A percentile compares a stretch with the other conserved stretches of the same genome.
Conservation (phyloP, 2,113 vertebrate genomes). For the Pangasianodon hypophthalmus region DNA sequence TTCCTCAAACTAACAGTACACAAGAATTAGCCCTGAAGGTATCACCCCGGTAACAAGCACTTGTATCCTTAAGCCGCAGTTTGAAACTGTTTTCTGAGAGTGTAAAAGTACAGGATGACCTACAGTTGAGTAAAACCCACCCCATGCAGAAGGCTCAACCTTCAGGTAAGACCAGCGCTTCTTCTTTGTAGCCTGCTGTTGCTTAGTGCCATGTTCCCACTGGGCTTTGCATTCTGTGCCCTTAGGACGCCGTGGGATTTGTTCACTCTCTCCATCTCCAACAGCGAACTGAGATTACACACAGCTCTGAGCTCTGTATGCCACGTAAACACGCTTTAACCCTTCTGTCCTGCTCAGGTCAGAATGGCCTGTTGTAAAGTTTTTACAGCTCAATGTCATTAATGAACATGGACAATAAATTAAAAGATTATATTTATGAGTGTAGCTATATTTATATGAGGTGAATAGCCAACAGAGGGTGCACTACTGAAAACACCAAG, state of each 20-base stretch:
- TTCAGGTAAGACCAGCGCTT: conserved; percentile 23
- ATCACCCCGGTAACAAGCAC: neutral
- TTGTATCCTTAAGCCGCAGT: too few relatives aligned
- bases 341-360: neutral
- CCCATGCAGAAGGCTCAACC: neutral
- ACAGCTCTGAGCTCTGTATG: neutral
- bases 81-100: neutral
- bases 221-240: conserved; percentile 18
- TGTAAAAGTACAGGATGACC: too few relatives aligned
- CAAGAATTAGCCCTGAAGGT: neutral
- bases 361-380: neutral
- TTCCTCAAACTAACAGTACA: neutral
- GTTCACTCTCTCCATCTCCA: neutral
- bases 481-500: too few relatives aligned
- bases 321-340: neutral
- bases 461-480: neutral
- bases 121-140: neutral
- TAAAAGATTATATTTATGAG: neutral
- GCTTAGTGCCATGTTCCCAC: conserved; percentile 30
- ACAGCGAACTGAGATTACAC: conserved; percentile 27
- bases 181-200: conserved; percentile 18
- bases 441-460: neutral
- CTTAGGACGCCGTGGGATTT: conserved; percentile 35
- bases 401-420: neutral
- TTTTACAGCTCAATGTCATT: neutral